A percentile compares a stretch with the other conserved stretches of the same genome.
Evolutionary conservation across 2,888 invertebrate genomes (phyloP).

Genomic region (Phania funesta): DNA sequence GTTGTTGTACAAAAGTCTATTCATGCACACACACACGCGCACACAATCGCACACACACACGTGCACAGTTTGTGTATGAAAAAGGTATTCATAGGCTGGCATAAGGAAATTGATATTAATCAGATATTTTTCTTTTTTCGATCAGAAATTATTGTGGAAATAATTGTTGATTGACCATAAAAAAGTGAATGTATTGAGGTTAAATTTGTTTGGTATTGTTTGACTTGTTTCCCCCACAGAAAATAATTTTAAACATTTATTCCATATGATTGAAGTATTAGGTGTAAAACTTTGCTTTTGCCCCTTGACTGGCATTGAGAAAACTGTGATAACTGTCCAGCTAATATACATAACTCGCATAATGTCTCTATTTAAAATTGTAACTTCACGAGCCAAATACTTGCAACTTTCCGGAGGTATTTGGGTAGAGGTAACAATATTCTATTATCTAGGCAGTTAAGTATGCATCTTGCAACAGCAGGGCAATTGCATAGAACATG

Average conservation of each 20-base stretch:
- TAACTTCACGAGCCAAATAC: no score
- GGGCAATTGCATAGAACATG: no score
- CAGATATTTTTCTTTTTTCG: conserved; percentile 4
- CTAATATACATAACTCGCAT: no score
- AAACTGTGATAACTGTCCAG: no score
- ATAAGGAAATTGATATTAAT: conserved; percentile 52
- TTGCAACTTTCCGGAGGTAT: no score
- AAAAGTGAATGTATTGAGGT: conserved; percentile 33
- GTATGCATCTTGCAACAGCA: no score
- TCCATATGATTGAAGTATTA: background rate
- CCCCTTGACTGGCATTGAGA: background rate
- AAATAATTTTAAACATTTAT: conserved; percentile 1
- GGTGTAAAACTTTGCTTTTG: background rate
- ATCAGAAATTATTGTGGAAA: conserved; percentile 10
- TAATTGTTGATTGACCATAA: conserved; percentile 47
- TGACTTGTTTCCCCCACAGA: background rate
- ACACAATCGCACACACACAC: no score
- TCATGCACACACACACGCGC: background rate
- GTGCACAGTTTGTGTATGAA: background rate
- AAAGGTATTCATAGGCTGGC: conserved; percentile 11
- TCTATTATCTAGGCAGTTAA: no score
- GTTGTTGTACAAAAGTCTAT: background rate
- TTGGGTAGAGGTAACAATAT: no score
- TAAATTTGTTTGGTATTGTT: background rate
- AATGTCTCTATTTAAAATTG: no score